phyloP scores from a whole-genome alignment of 2,888 invertebrate genomes.

The Netelia virgata region DNA sequence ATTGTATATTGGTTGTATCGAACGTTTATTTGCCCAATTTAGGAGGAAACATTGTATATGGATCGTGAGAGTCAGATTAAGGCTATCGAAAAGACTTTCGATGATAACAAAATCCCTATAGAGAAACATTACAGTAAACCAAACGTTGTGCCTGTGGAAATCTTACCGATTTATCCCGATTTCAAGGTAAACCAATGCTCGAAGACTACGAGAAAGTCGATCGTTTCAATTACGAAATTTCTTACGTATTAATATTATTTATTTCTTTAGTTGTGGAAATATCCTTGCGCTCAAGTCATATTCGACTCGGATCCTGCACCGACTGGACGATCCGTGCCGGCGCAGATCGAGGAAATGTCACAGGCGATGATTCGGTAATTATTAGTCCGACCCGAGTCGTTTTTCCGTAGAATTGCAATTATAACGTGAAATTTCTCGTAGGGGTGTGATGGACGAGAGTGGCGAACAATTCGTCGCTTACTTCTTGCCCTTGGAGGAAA shows the following conservation, averaged over 20 bases:
- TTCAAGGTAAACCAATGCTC: constrained; percentile 88
- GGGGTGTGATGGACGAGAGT: constrained; percentile 99
- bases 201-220: constrained; percentile 14
- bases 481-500: constrained; percentile 97
- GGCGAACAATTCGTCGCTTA: constrained; percentile 99
- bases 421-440: constrained; percentile 82
- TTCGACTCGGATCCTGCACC: constrained; percentile 99
- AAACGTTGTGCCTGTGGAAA: constrained; percentile 95
- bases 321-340: constrained; percentile 93
- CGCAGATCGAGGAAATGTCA: constrained; percentile 98
- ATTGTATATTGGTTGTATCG: not conserved
- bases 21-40: constrained; percentile 74
- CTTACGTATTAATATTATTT: constrained; percentile 27
- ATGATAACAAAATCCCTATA: constrained; percentile 93
- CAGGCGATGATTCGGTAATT: constrained; percentile 98
- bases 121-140: constrained; percentile 98
- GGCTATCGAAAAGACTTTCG: constrained; percentile 99
- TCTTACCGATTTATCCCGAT: constrained; percentile 96
- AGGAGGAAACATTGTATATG: constrained; percentile 97
- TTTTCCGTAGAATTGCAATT: constrained; percentile 2
- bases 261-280: constrained; percentile 93
- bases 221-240: not conserved
- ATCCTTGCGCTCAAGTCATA: constrained; percentile 98
- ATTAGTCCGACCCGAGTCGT: not conserved
- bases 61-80: constrained; percentile 98